Percentiles rank a stretch among this genome's conserved stretches.
phyloP scores from a whole-genome alignment of 2,888 invertebrate species.

The Sminthurides aquaticus region DNA sequence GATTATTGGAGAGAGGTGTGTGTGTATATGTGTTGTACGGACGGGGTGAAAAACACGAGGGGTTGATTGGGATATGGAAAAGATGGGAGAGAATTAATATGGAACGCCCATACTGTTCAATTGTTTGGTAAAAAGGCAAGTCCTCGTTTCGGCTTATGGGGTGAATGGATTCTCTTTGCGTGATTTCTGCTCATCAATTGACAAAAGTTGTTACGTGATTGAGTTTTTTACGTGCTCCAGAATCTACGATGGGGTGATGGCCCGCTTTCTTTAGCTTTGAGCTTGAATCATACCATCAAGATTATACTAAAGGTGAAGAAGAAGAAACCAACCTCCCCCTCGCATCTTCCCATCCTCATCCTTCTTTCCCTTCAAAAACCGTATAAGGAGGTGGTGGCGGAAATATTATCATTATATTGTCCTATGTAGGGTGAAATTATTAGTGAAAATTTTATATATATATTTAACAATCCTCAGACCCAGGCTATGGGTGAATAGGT shows the following conservation, averaged over 20 bases:
- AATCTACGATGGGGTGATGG: not conserved
- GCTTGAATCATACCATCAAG: too few relatives aligned
- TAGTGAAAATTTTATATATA: not conserved
- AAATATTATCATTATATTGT: not conserved
- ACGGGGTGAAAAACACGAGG: not conserved
- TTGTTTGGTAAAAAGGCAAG: not conserved
- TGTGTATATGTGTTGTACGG: not conserved
- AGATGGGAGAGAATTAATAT: not conserved
- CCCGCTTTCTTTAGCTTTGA: not conserved
- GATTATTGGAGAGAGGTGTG: not conserved
- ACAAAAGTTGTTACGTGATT: constrained; percentile 5
- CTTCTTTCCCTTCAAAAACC: not conserved
- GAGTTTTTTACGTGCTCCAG: not conserved
- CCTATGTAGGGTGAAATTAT: not conserved
- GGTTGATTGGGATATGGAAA: constrained; percentile 3
- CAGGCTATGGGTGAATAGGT: not conserved
- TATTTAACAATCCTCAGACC: not conserved
- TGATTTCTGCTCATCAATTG: constrained; percentile 35
- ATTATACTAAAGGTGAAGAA: not conserved
- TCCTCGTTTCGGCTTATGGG: not conserved
- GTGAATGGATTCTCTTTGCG: constrained; percentile 19
- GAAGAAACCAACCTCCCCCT: too few relatives aligned
- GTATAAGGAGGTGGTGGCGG: not conserved
- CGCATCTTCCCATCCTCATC: too few relatives aligned
- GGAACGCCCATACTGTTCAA: constrained; percentile 6